Evolutionary conservation across 2,113 vertebrate genomes (phyloP).

Genomic region (Thamnaconus septentrionalis): DNA sequence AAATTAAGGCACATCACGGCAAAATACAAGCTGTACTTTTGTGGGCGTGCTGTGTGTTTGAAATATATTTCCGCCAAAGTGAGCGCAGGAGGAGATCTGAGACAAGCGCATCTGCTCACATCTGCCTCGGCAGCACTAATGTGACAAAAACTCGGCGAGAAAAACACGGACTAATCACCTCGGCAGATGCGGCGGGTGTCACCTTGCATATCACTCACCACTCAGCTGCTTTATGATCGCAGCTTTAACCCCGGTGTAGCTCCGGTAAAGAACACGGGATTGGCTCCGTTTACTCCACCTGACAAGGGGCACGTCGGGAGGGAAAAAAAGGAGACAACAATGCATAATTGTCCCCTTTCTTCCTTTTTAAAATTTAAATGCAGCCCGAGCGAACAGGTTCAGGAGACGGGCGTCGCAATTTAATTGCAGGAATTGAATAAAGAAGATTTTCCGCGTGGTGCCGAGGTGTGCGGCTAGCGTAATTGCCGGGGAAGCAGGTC

Average conservation of each 20-base stretch:
- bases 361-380: slow-evolving; percentile 67
- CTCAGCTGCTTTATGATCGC: slow-evolving; percentile 66
- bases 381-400: slow-evolving; percentile 70
- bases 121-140: slow-evolving; percentile 53
- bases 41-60: slow-evolving; percentile 18
- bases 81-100: slow-evolving; percentile 49
- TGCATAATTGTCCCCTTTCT: slow-evolving; percentile 73
- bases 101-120: slow-evolving; percentile 51
- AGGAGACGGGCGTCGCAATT: slow-evolving; percentile 81
- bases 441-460: slow-evolving; percentile 86
- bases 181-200: slow-evolving; percentile 57
- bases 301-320: slow-evolving; percentile 39
- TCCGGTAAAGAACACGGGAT: slow-evolving; percentile 57
- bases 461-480: slow-evolving; percentile 89
- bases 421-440: slow-evolving; percentile 90
- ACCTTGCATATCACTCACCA: slow-evolving; percentile 60
- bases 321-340: slow-evolving; percentile 44
- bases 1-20: slow-evolving; percentile 29
- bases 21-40: slow-evolving; percentile 11
- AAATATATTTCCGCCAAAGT: slow-evolving; percentile 18
- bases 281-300: slow-evolving; percentile 64
- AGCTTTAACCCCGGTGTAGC: slow-evolving; percentile 60
- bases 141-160: slow-evolving; percentile 60
- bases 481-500: slow-evolving; percentile 97
- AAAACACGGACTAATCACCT: slow-evolving; percentile 59